Conservation (phyloP, 2,888 invertebrate species). For the Ceratothoa steindachneri region DNA sequence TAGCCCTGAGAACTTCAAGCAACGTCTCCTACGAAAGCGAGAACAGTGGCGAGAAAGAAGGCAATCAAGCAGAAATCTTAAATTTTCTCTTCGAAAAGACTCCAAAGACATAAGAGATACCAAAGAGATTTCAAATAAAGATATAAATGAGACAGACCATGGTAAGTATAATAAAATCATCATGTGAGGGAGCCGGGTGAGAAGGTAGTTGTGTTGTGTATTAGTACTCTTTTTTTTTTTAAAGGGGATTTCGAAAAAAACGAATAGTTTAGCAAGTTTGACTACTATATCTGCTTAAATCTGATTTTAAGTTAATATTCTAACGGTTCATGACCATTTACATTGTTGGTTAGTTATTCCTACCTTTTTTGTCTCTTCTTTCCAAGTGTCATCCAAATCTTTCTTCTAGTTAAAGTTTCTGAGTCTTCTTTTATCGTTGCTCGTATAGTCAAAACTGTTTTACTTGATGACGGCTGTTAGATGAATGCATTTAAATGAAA, state of each 20-base stretch:
- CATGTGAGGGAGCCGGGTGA: neutral
- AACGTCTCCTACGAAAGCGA: constrained; percentile 41
- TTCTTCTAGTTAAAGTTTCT: too few relatives aligned
- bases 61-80: constrained; percentile 29
- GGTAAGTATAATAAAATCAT: neutral
- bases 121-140: neutral
- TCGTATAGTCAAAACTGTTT: too few relatives aligned
- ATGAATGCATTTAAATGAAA: too few relatives aligned
- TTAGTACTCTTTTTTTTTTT: neutral
- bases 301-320: too few relatives aligned
- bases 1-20: constrained; percentile 45
- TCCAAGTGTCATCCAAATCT: too few relatives aligned
- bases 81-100: constrained; percentile 29
- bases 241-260: neutral
- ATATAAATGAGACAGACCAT: neutral
- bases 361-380: too few relatives aligned
- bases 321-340: too few relatives aligned
- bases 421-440: too few relatives aligned
- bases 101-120: constrained; percentile 21
- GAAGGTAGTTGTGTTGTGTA: neutral
- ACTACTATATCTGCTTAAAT: too few relatives aligned
- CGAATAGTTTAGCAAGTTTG: too few relatives aligned
- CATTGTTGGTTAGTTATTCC: too few relatives aligned
- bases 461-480: too few relatives aligned
- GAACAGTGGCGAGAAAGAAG: constrained; percentile 47